phyloP scores from a whole-genome alignment of 2,797 vertebrate species.

The Hoplostethus mediterraneus region DNA sequence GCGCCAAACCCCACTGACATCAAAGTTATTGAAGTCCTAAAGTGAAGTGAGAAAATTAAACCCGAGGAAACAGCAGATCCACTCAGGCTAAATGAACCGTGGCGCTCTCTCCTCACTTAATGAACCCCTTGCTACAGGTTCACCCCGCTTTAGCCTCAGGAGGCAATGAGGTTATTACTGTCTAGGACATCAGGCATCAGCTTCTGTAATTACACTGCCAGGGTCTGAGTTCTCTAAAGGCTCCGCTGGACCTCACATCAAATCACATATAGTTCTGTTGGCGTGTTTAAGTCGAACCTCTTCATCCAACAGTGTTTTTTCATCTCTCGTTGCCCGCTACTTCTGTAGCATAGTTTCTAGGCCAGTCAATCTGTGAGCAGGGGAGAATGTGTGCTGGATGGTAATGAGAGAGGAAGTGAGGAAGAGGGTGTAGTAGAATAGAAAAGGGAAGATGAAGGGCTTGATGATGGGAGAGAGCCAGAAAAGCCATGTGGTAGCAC shows the following conservation, averaged over 20 bases:
- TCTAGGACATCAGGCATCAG: conserved; percentile 63
- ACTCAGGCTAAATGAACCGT: conserved; percentile 34
- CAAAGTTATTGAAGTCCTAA: conserved; percentile 8
- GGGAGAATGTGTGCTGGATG: background rate
- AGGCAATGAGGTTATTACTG: conserved; percentile 66
- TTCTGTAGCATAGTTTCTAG: conserved; percentile 17
- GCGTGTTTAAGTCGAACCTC: too few relatives aligned
- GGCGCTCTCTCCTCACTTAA: conserved; percentile 42
- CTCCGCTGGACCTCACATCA: conserved; percentile 63
- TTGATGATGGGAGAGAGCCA: background rate
- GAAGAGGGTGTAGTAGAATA: background rate
- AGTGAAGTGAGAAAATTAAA: conserved; percentile 19
- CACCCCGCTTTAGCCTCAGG: conserved; percentile 50
- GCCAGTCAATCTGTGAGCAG: background rate
- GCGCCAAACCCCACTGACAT: background rate
- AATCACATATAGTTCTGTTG: conserved; percentile 21
- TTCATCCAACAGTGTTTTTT: background rate
- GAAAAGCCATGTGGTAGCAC: background rate
- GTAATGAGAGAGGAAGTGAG: background rate
- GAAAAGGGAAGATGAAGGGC: background rate
- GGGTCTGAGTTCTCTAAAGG: conserved; percentile 57
- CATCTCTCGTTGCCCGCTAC: background rate
- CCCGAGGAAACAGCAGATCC: conserved; percentile 16
- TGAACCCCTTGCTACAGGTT: conserved; percentile 53
- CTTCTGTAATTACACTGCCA: conserved; percentile 70